Evolutionary conservation across 2,888 invertebrate species (phyloP).

Genomic region (Oscheius sp.): DNA sequence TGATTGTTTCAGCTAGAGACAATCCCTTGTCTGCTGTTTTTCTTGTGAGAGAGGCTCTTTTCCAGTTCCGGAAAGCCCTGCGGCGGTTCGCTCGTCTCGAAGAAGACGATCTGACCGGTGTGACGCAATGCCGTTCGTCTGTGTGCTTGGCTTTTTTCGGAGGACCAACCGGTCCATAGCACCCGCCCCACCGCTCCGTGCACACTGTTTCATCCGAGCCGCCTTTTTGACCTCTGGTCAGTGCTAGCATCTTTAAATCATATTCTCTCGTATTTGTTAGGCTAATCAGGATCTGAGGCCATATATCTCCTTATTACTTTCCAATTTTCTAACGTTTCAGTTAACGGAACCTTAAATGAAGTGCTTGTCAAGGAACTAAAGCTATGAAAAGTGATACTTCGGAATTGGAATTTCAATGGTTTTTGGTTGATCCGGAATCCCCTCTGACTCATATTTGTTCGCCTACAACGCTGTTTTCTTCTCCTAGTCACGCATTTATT

Average conservation of each 20-base stretch:
- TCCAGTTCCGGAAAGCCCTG: conserved; percentile 26
- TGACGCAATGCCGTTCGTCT: conserved; percentile 30
- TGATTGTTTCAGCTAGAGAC: conserved; percentile 13
- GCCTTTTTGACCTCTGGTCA: conserved; percentile 26
- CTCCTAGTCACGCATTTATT: conserved; percentile 25
- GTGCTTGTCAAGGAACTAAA: too few relatives aligned
- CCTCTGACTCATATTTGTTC: conserved; percentile 28
- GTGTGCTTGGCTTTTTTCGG: conserved; percentile 31
- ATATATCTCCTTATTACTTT: not conserved
- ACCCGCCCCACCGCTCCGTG: conserved; percentile 18
- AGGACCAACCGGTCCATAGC: conserved; percentile 27
- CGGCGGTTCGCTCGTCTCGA: conserved; percentile 12
- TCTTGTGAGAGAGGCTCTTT: conserved; percentile 1
- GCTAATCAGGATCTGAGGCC: not conserved
- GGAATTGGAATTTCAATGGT: not conserved
- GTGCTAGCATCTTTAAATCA: not conserved
- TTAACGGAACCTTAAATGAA: not conserved
- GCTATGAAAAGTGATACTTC: too few relatives aligned
- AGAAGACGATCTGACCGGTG: conserved; percentile 26
- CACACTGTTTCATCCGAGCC: conserved; percentile 26
- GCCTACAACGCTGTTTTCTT: conserved; percentile 18
- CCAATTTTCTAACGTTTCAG: not conserved
- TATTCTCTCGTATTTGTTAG: not conserved
- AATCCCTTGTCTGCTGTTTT: conserved; percentile 15
- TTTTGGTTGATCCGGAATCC: conserved; percentile 6